A percentile compares a stretch with the other conserved stretches of the same genome.
phyloP scores from a whole-genome alignment of 2,888 invertebrate genomes.

The Adelphocoris suturalis region DNA sequence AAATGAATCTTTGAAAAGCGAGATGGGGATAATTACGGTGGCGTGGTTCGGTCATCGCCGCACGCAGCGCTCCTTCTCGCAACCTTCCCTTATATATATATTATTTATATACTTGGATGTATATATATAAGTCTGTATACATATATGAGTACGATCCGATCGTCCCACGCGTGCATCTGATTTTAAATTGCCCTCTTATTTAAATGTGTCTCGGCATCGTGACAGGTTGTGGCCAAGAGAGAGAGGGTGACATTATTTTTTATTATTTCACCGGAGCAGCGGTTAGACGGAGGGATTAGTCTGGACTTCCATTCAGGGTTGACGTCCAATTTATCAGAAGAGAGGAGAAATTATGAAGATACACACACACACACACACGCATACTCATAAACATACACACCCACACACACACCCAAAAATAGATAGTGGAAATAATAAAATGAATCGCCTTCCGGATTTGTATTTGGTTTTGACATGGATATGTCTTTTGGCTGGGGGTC shows the following conservation, averaged over 20 bases:
- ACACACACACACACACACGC: too few relatives aligned
- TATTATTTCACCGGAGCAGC: not conserved
- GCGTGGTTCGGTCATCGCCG: not conserved
- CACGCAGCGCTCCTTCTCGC: conserved; percentile 1
- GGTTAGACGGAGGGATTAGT: too few relatives aligned
- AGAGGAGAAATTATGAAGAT: too few relatives aligned
- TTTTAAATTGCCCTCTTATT: conserved; percentile 30
- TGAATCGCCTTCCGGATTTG: too few relatives aligned
- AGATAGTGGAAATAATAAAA: too few relatives aligned
- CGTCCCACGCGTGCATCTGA: conserved; percentile 10
- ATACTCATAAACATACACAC: too few relatives aligned
- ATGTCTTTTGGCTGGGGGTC: too few relatives aligned
- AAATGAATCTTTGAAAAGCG: conserved; percentile 1
- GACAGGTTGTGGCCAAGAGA: not conserved
- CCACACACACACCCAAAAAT: too few relatives aligned
- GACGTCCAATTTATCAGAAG: too few relatives aligned
- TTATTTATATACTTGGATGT: not conserved
- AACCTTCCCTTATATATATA: not conserved
- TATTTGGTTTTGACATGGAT: too few relatives aligned
- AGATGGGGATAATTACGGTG: conserved; percentile 31
- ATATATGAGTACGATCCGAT: not conserved
- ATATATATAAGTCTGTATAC: not conserved
- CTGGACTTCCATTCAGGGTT: too few relatives aligned
- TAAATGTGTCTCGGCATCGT: not conserved
- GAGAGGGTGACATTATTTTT: conserved; percentile 1